phyloP scores from a whole-genome alignment of 2,113 vertebrate genomes.

The Uria aalge region DNA sequence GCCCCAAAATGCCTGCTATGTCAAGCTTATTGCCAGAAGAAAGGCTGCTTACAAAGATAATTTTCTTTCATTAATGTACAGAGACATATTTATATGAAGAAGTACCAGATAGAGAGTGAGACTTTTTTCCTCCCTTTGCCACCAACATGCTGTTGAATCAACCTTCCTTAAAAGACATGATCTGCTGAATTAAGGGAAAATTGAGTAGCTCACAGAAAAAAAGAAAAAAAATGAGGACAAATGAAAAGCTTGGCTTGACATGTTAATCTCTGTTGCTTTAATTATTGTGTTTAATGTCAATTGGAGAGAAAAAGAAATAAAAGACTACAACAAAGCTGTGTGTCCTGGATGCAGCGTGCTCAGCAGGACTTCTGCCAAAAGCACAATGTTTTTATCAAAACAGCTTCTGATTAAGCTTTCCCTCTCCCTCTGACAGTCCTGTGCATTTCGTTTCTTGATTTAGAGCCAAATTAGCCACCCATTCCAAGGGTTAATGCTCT shows the following conservation, averaged over 20 bases:
- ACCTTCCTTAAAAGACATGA: neutral
- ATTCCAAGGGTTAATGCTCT: neutral
- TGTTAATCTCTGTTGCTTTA: constrained; percentile 44
- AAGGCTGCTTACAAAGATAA: constrained; percentile 41
- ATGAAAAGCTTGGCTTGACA: constrained; percentile 14
- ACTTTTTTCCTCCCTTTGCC: neutral
- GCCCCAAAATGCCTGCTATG: neutral
- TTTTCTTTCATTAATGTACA: constrained; percentile 32
- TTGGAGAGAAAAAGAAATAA: neutral
- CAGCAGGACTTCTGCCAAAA: constrained; percentile 36
- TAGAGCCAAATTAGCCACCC: neutral
- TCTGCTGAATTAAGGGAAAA: constrained; percentile 43
- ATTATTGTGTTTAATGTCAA: constrained; percentile 40
- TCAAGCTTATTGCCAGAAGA: constrained; percentile 40
- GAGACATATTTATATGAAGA: neutral
- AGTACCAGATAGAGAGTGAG: neutral
- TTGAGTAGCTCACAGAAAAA: neutral
- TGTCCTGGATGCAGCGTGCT: neutral
- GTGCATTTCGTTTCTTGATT: neutral
- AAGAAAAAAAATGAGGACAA: neutral
- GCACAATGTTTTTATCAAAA: neutral
- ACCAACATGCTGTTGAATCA: neutral
- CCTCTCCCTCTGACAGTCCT: neutral
- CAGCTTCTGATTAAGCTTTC: constrained; percentile 21
- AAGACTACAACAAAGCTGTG: neutral